Evolutionary conservation across 2,797 vertebrate genomes (phyloP).

Genomic region (Tinamus major): DNA sequence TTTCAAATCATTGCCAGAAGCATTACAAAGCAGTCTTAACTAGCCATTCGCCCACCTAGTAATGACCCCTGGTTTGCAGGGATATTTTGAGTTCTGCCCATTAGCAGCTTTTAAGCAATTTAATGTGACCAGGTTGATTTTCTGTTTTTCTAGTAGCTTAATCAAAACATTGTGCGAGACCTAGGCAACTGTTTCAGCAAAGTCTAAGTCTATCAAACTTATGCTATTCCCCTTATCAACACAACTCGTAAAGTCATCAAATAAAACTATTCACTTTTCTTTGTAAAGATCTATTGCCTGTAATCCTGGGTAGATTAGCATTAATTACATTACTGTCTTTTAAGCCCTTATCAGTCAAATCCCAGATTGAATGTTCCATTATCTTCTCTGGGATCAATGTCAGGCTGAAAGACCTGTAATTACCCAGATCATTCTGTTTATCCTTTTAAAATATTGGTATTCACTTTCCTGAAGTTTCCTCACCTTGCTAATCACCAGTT

Average conservation of each 20-base stretch:
- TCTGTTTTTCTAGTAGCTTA: background rate
- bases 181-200: background rate
- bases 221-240: background rate
- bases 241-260: background rate
- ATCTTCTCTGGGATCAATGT: conserved; percentile 19
- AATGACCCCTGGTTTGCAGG: conserved; percentile 26
- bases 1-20: background rate
- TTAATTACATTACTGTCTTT: conserved; percentile 17
- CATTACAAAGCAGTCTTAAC: background rate
- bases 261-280: background rate
- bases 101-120: conserved; percentile 44
- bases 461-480: background rate
- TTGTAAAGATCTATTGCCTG: background rate
- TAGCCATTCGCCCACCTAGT: background rate
- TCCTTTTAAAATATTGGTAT: background rate
- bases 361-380: background rate
- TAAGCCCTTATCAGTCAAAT: conserved; percentile 20
- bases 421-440: background rate
- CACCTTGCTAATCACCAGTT: background rate
- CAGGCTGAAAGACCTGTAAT: background rate
- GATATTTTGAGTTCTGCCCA: conserved; percentile 27
- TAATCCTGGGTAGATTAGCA: conserved; percentile 27
- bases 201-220: background rate
- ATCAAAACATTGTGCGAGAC: background rate
- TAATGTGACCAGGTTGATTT: conserved; percentile 18